Percentiles rank a stretch among this genome's conserved stretches.
Conservation (phyloP, 2,113 vertebrate genomes). For the Colinus virginianus region DNA sequence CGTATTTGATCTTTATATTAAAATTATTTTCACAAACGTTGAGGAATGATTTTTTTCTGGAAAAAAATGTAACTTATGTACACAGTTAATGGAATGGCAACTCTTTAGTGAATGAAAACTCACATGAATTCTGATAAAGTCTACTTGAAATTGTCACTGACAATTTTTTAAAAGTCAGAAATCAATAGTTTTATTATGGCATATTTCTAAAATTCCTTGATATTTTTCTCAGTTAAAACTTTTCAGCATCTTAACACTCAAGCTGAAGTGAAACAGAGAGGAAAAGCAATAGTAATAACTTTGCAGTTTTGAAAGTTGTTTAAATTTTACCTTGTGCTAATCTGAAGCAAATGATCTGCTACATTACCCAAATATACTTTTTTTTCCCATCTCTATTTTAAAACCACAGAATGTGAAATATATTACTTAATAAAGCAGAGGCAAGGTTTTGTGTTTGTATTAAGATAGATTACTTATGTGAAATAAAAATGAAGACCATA, state of each 20-base stretch:
- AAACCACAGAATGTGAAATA: constrained; percentile 37
- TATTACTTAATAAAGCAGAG: constrained; percentile 63
- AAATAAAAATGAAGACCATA: constrained; percentile 73
- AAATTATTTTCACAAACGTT: background rate
- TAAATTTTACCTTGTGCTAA: constrained; percentile 45
- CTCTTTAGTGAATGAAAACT: background rate
- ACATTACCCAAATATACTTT: constrained; percentile 38
- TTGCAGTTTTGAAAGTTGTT: constrained; percentile 21
- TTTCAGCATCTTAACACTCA: background rate
- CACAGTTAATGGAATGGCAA: background rate
- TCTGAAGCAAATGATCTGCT: constrained; percentile 44
- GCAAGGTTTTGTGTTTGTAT: constrained; percentile 57
- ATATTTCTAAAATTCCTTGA: background rate
- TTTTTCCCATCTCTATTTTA: background rate
- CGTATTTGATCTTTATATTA: background rate
- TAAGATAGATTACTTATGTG: constrained; percentile 71
- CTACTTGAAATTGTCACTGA: background rate
- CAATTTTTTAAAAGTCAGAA: background rate
- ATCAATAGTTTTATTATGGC: background rate
- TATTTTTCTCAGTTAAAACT: background rate
- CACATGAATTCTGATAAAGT: background rate
- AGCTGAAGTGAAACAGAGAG: background rate
- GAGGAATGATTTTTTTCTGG: background rate
- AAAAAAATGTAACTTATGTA: background rate
- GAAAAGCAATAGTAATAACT: background rate